Base-by-base conservation (phyloP, 2,113 vertebrate genomes). In the Balaeniceps rex region DNA sequence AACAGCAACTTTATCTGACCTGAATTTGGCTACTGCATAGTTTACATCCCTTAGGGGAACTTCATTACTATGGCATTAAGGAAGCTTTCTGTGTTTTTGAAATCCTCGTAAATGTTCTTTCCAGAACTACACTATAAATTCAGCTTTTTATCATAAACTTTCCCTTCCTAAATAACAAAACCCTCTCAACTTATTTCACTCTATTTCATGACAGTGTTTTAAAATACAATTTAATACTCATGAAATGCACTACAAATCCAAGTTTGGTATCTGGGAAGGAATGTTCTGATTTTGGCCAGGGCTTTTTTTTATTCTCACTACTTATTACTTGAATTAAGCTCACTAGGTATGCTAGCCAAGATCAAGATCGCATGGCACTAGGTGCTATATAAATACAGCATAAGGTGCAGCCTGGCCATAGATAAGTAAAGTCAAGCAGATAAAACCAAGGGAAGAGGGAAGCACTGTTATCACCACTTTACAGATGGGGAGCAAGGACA, bases 1-100 rank as follows among this genome's bases (percentile, higher is more conserved):
- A 95, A 84, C 42, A 70, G 77, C 55, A 91, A 51, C 84, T 87
- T 90, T 79, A 87, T 95, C 95, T 96, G 90, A 96, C 88, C 90
- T 93, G 92, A 90, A 92, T 95, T 95, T 90, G 83, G 76, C 80
- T 96, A 78, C 88, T 81, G 86, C 86, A 69, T 80, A 69, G 81
- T 68, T 95, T 72, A 83, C 79, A 88, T 86, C 93, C 83, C 91
- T 83, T 79, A 90, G 49, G 88, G 49, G 55, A 70, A 65, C 86
- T 86, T 86, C 71, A 77, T 86, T 96, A 83, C 42, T 60, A 52
- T 11, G 3, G 54, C 49, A 58, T 94, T 86, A 91, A 77, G 79
- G 86, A 93, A 83, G 72, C 68, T 70, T 94, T 96, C 64, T 31
- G 71, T 86, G 87, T 60, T 93, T 91, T 85, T 42, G 36, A 96